Evolutionary conservation across 2,113 vertebrate genomes (phyloP).

Genomic region (Machaerirhynchus nigripectus): DNA sequence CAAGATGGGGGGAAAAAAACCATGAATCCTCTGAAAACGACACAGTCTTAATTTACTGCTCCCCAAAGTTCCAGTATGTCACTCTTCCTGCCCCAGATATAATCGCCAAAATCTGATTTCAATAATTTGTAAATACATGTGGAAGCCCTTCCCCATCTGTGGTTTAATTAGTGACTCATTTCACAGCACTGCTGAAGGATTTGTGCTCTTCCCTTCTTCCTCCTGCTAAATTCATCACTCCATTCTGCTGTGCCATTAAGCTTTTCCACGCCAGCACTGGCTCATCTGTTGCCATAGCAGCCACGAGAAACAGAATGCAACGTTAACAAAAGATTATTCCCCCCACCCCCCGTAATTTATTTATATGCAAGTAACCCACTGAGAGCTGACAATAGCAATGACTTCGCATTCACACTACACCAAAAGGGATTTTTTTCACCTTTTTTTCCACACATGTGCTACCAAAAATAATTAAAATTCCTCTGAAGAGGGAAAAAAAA

Average conservation of each 20-base stretch:
- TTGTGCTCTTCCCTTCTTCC: neutral
- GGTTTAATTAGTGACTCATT: neutral
- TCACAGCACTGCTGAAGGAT: neutral
- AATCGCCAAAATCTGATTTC: neutral
- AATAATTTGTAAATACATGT: neutral
- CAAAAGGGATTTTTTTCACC: neutral
- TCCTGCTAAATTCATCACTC: neutral
- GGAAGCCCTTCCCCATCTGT: neutral
- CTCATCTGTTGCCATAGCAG: constrained; percentile 60
- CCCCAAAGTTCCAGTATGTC: neutral
- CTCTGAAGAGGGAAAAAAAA: neutral
- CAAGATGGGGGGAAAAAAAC: neutral
- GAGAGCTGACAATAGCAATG: constrained; percentile 3
- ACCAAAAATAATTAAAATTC: constrained; percentile 20
- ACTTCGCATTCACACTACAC: neutral
- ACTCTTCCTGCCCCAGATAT: neutral
- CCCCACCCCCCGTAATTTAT: neutral
- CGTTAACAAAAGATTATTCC: constrained; percentile 10
- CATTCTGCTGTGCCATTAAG: neutral
- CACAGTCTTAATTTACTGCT: neutral
- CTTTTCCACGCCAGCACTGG: neutral
- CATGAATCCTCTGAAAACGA: neutral
- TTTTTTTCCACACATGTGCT: neutral
- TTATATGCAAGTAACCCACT: constrained; percentile 38
- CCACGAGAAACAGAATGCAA: constrained; percentile 8